phyloP scores from a whole-genome alignment of 2,113 vertebrate species.

The Petromus typicus region DNA sequence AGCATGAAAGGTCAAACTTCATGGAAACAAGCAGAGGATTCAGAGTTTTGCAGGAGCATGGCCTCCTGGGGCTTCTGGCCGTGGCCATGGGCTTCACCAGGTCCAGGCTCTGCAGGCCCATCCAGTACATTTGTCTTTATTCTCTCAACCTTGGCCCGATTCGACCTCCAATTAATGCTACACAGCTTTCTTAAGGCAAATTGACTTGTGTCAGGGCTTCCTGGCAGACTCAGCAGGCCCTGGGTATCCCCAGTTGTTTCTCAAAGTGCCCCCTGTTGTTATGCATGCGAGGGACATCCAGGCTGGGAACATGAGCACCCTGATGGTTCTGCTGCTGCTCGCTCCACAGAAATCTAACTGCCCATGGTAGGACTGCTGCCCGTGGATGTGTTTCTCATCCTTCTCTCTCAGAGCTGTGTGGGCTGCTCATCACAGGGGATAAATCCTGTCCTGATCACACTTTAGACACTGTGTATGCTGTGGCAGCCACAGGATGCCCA shows the following conservation, averaged over 20 bases:
- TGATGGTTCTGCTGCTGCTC: neutral
- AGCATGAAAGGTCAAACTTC: neutral
- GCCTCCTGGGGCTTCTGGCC: neutral
- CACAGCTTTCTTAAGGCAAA: conserved; percentile 77
- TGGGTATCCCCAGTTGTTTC: conserved; percentile 36
- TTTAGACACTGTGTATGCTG: neutral
- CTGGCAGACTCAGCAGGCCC: conserved; percentile 39
- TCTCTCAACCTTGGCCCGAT: conserved; percentile 57
- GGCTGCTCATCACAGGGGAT: neutral
- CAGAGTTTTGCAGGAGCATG: fast-evolving
- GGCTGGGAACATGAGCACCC: neutral
- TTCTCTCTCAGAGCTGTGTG: neutral
- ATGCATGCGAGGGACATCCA: neutral
- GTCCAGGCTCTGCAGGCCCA: neutral
- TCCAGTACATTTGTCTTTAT: conserved; percentile 55
- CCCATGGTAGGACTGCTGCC: conserved; percentile 63
- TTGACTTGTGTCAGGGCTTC: conserved; percentile 61
- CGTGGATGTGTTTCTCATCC: neutral
- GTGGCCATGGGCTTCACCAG: neutral
- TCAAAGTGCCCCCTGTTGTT: neutral
- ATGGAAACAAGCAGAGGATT: neutral
- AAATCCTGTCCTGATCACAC: neutral
- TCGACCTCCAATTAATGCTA: conserved; percentile 74
- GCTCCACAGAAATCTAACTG: conserved; percentile 45
- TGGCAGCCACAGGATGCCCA: too few species aligned